These are phyloP conservation scores for Trissoscelio sp. DNA, from an alignment of 2,888 invertebrate genomes.

Conservation along the genomic window DNA sequence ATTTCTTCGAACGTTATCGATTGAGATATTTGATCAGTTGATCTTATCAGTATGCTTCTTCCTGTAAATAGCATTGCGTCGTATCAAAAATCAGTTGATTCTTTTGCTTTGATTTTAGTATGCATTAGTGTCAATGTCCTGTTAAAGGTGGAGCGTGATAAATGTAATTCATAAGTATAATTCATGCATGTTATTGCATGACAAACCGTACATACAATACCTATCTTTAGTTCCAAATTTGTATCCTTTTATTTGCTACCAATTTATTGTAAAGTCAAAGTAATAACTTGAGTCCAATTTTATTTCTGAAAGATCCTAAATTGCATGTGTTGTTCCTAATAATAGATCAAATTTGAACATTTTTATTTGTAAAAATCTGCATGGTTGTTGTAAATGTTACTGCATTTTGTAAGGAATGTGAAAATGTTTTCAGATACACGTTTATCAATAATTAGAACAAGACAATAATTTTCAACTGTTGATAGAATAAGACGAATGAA, in stretches of 20 bases:
- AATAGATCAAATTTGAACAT: no score
- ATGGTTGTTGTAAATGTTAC: no score
- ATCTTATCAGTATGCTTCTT: background rate
- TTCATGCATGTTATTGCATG: slow-evolving; percentile 33
- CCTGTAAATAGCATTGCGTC: slow-evolving; percentile 1
- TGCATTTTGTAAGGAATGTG: background rate
- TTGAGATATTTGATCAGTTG: slow-evolving; percentile 29
- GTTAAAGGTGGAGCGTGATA: slow-evolving; percentile 24
- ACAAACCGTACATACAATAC: no score
- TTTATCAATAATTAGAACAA: background rate
- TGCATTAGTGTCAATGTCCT: slow-evolving; percentile 29
- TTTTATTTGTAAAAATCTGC: no score
- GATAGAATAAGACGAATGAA: background rate
- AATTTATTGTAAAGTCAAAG: no score
- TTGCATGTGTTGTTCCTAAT: no score
- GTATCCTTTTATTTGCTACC: background rate
- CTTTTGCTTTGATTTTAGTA: slow-evolving; percentile 4
- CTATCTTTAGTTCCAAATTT: background rate
- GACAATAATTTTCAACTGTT: background rate
- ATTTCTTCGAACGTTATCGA: slow-evolving; percentile 23
- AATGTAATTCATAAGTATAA: slow-evolving; percentile 54
- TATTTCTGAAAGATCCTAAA: no score
- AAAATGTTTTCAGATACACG: background rate
- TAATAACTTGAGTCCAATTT: no score
- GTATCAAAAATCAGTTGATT: background rate